phyloP scores from a whole-genome alignment of 2,888 invertebrate genomes.

The Galeruca laticollis region DNA sequence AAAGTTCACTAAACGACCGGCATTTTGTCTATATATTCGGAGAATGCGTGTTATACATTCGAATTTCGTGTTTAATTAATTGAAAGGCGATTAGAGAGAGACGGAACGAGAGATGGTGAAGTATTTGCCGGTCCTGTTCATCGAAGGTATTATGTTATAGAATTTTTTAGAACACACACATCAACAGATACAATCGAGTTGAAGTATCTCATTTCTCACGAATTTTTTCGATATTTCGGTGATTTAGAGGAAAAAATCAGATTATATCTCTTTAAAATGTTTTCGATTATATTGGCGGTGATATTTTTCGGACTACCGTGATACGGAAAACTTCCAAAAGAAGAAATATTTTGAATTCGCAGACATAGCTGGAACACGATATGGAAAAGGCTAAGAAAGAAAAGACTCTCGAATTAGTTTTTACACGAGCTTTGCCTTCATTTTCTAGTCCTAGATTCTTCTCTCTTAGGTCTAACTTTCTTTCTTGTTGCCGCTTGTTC shows the following conservation, averaged over 20 bases:
- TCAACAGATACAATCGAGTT: constrained; percentile 16
- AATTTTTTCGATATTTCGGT: constrained; percentile 13
- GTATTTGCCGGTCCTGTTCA: constrained; percentile 10
- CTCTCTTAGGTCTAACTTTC: no score
- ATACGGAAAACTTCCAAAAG: neutral
- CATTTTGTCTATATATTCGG: constrained; percentile 50
- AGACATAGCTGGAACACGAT: no score
- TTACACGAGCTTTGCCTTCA: no score
- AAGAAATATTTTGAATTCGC: no score
- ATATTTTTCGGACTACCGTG: neutral
- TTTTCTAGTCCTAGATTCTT: no score
- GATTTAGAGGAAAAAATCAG: neutral
- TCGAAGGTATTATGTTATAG: constrained; percentile 12
- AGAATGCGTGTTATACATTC: constrained; percentile 51
- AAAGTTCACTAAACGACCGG: constrained; percentile 46
- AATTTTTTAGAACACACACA: constrained; percentile 13
- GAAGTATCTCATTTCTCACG: constrained; percentile 23
- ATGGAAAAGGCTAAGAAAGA: neutral
- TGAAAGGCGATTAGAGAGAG: constrained; percentile 42
- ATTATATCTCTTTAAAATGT: neutral
- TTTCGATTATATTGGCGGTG: constrained; percentile 1
- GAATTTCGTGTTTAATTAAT: constrained; percentile 48
- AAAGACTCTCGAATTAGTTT: no score
- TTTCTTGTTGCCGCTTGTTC: no score
- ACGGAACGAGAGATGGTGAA: constrained; percentile 12